These are phyloP conservation scores for Staurois parvus DNA, from an alignment of 2,797 vertebrate genomes.

Conservation along the genomic window DNA sequence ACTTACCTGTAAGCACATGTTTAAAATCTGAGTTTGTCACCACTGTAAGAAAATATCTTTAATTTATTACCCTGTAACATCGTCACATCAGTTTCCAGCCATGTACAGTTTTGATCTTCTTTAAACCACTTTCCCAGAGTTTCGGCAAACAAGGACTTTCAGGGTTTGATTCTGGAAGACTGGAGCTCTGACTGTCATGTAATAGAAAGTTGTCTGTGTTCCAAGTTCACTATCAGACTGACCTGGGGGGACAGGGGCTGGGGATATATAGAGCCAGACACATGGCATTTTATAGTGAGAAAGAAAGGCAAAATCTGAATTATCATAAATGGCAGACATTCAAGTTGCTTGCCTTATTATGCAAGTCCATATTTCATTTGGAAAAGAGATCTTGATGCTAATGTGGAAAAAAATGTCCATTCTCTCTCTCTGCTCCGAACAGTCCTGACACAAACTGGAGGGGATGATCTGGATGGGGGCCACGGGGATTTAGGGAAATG, in stretches of 20 bases:
- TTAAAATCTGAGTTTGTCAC: too few species aligned
- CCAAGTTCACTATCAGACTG: not conserved
- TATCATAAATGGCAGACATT: slow-evolving; percentile 58
- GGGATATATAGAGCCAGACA: not conserved
- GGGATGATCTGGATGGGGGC: not conserved
- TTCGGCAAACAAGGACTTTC: too few species aligned
- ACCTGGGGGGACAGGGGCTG: not conserved
- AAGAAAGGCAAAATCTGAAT: slow-evolving; percentile 39
- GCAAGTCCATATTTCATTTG: slow-evolving; percentile 37
- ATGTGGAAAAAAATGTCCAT: not conserved
- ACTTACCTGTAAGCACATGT: too few species aligned
- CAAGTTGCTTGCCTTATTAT: slow-evolving; percentile 46
- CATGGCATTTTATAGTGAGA: slow-evolving; percentile 30
- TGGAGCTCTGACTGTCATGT: not conserved
- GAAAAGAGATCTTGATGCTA: slow-evolving; percentile 32
- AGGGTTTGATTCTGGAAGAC: not conserved
- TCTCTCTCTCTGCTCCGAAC: not conserved
- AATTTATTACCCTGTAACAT: too few species aligned
- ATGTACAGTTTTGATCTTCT: too few species aligned
- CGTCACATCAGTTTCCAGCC: too few species aligned
- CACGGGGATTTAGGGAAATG: not conserved
- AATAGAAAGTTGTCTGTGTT: slow-evolving; percentile 6
- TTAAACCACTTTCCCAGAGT: too few species aligned
- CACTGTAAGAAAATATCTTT: too few species aligned
- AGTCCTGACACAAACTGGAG: too few species aligned